Evolutionary conservation across 2,113 vertebrate genomes (phyloP).

Genomic region (Pipra filicauda): DNA sequence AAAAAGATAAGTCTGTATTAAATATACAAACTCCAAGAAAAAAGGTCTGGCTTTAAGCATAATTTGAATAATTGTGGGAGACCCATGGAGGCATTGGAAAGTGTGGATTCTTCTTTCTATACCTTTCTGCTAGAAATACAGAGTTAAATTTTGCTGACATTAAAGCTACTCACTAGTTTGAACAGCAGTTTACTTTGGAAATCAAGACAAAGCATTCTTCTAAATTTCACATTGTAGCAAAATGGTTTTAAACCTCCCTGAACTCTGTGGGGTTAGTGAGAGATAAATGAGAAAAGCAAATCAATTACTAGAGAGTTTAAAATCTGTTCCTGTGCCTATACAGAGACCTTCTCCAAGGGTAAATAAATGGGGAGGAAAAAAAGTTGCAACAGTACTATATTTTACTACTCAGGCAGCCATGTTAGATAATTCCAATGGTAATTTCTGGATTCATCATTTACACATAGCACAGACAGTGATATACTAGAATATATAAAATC

Average conservation of each 20-base stretch:
- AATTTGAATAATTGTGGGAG: not conserved
- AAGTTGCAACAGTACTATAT: not conserved
- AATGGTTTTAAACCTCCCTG: not conserved
- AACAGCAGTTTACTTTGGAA: not conserved
- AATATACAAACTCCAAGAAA: not conserved
- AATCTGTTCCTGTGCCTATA: not conserved
- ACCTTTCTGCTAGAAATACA: not conserved
- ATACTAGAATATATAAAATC: not conserved
- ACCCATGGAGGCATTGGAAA: not conserved
- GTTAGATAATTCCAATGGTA: not conserved
- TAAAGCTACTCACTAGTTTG: not conserved
- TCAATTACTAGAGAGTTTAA: not conserved
- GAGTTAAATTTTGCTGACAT: not conserved
- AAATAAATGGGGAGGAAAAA: not conserved
- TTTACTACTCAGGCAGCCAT: not conserved
- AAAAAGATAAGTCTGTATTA: not conserved
- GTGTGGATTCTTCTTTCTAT: not conserved
- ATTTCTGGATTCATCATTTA: constrained; percentile 3
- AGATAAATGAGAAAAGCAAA: not conserved
- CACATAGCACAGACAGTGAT: not conserved
- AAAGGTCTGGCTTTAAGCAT: not conserved
- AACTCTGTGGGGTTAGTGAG: not conserved
- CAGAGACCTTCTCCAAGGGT: not conserved
- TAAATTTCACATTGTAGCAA: not conserved
- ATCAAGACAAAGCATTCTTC: not conserved